Conservation (phyloP, 2,113 vertebrate species). For the Globicephala melas region DNA sequence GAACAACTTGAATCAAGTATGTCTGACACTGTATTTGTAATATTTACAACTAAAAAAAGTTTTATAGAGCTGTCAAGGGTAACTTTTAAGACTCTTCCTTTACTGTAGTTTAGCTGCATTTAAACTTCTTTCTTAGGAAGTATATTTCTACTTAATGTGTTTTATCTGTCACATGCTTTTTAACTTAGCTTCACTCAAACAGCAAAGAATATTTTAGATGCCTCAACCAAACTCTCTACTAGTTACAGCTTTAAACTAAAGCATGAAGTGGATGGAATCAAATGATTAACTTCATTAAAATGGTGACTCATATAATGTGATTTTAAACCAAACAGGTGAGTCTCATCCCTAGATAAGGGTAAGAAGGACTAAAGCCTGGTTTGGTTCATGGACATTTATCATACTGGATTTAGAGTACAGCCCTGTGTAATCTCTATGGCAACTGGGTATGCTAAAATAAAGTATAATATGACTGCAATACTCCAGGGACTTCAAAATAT, state of each 20-base stretch:
- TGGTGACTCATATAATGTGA: background rate
- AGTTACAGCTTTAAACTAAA: background rate
- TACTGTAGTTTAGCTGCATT: background rate
- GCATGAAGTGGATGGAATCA: background rate
- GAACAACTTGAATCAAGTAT: background rate
- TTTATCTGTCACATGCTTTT: conserved; percentile 9
- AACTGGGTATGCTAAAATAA: background rate
- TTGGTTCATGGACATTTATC: background rate
- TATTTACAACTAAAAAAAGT: background rate
- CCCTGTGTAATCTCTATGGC: background rate
- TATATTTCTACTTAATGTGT: background rate
- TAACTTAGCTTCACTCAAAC: background rate
- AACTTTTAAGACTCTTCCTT: background rate
- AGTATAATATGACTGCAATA: background rate
- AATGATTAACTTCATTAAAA: background rate
- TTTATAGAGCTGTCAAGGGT: background rate
- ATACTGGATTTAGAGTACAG: background rate
- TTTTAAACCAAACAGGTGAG: background rate
- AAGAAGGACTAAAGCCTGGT: background rate
- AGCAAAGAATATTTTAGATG: conserved; percentile 7
- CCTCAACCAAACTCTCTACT: background rate
- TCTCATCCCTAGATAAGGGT: background rate
- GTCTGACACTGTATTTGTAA: background rate
- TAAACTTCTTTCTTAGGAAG: background rate
- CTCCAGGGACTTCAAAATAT: background rate